Evolutionary conservation across 2,113 vertebrate species (phyloP).

Genomic region (Nerophis lumbriciformis): DNA sequence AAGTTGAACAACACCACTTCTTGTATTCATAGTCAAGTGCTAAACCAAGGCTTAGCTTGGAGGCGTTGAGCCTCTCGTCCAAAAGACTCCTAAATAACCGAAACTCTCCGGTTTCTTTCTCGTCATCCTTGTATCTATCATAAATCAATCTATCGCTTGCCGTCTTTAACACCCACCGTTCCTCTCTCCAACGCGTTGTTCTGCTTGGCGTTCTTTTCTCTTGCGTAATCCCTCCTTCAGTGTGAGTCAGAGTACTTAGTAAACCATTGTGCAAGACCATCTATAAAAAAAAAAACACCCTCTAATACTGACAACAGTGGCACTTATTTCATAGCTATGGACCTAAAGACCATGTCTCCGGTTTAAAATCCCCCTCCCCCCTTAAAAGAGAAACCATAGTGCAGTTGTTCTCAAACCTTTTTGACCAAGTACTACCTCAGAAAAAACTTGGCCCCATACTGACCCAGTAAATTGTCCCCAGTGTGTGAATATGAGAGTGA

Average conservation of each 20-base stretch:
- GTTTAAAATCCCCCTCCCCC: too few relatives aligned
- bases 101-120: neutral
- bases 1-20: constrained; percentile 13
- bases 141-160: constrained; percentile 7
- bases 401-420: too few relatives aligned
- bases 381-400: too few relatives aligned
- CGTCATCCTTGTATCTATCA: constrained; percentile 13
- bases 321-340: too few relatives aligned
- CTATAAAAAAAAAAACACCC: too few relatives aligned
- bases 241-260: neutral
- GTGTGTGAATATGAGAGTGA: too few relatives aligned
- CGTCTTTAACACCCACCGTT: constrained; percentile 2
- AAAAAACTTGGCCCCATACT: too few relatives aligned
- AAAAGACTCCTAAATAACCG: neutral
- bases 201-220: constrained; percentile 10
- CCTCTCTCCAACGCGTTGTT: neutral
- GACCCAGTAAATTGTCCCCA: too few relatives aligned
- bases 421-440: too few relatives aligned
- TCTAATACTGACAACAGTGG: too few relatives aligned
- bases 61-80: neutral
- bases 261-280: neutral
- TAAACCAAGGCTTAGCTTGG: neutral
- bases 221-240: constrained; percentile 5
- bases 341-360: too few relatives aligned
- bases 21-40: neutral